Conservation (phyloP, 1,140 invertebrate genomes). For the Cyrtorhinus lividipennis region DNA sequence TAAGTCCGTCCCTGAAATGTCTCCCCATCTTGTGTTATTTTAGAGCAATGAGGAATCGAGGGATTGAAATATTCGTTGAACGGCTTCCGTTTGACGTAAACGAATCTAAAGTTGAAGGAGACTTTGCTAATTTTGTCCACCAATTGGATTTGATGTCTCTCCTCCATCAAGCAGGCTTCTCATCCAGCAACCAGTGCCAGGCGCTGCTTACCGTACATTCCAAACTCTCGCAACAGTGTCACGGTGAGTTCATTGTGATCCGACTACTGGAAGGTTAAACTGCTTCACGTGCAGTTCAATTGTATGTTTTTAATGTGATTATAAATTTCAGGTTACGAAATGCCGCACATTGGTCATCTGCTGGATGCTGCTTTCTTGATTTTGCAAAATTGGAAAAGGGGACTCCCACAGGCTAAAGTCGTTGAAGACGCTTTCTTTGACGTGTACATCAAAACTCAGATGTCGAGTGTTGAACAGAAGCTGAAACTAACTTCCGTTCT, state of each 20-base stretch:
- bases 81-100: slow-evolving; percentile 30
- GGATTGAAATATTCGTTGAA: slow-evolving; percentile 76
- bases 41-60: slow-evolving; percentile 94
- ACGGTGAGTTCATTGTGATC: neutral
- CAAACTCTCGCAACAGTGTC: neutral
- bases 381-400: slow-evolving; percentile 45
- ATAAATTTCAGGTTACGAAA: slow-evolving; percentile 33
- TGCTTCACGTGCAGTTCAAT: too few species aligned
- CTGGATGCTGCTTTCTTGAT: slow-evolving; percentile 45
- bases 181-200: neutral
- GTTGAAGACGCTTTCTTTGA: slow-evolving; percentile 44
- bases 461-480: slow-evolving; percentile 28
- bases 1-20: too few species aligned
- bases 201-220: neutral
- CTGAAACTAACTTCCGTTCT: slow-evolving; percentile 27
- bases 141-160: neutral
- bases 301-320: neutral
- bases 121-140: neutral
- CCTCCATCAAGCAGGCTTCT: neutral
- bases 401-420: slow-evolving; percentile 36
- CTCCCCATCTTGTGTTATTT: slow-evolving; percentile 24
- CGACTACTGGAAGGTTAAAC: too few species aligned
- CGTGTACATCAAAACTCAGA: slow-evolving; percentile 50
- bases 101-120: slow-evolving; percentile 12
- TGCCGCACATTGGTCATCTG: slow-evolving; percentile 41